These are phyloP conservation scores for Jordanella pulchra DNA, from an alignment of 2,797 vertebrate genomes.

Conservation along the genomic window DNA sequence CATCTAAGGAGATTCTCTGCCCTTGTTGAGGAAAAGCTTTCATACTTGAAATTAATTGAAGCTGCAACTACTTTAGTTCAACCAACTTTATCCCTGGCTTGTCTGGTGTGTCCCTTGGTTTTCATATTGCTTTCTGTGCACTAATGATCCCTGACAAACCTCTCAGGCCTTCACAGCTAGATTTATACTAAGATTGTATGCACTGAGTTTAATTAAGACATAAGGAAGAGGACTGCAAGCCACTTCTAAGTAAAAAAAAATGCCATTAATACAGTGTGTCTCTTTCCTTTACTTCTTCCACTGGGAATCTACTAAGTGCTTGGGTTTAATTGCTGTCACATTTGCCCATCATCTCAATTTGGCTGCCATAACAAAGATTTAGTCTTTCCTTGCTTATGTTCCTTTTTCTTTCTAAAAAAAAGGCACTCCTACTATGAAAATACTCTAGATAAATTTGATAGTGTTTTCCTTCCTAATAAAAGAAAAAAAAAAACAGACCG, in stretches of 20 bases:
- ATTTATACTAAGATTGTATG: not conserved
- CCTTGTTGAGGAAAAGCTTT: not conserved
- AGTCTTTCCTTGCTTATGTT: conserved; percentile 47
- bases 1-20: not conserved
- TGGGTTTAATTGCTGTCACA: conserved; percentile 49
- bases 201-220: not conserved
- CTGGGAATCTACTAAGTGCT: conserved; percentile 33
- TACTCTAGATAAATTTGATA: conserved; percentile 61
- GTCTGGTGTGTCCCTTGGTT: not conserved
- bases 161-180: not conserved
- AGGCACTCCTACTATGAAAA: conserved; percentile 78
- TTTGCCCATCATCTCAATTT: conserved; percentile 29
- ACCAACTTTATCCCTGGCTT: not conserved
- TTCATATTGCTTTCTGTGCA: not conserved
- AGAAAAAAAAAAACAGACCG: conserved; percentile 12
- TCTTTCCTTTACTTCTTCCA: too few relatives aligned
- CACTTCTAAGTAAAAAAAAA: not conserved
- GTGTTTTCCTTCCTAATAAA: conserved; percentile 65
- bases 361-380: conserved; percentile 8
- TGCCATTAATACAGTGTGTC: not conserved
- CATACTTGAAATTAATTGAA: not conserved
- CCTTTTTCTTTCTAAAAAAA: conserved; percentile 26
- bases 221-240: not conserved
- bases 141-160: not conserved
- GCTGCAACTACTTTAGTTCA: not conserved